These are phyloP conservation scores for Otis tarda DNA, from an alignment of 2,113 vertebrate species.

Conservation along the genomic window DNA sequence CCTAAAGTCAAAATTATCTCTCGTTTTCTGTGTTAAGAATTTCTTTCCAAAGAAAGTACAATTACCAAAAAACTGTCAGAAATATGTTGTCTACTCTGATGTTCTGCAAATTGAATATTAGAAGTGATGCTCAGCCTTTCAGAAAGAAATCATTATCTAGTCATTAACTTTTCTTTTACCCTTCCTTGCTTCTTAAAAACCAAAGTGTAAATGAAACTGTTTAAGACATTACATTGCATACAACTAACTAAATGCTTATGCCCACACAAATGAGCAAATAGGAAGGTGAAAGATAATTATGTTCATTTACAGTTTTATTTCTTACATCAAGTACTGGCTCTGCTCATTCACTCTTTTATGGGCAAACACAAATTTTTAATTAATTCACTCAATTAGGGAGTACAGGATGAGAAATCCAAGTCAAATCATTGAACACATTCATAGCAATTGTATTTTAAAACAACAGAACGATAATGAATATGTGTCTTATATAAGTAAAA, in stretches of 20 bases:
- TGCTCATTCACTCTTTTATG: constrained; percentile 28
- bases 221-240: not conserved
- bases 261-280: constrained; percentile 48
- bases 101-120: constrained; percentile 45
- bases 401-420: constrained; percentile 10
- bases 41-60: not conserved
- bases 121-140: constrained; percentile 35
- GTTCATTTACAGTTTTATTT: constrained; percentile 45
- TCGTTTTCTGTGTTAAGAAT: not conserved
- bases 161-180: constrained; percentile 58
- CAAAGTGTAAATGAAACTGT: constrained; percentile 38
- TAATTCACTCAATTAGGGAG: constrained; percentile 13
- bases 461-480: constrained; percentile 36
- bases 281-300: constrained; percentile 56
- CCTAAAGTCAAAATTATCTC: constrained; percentile 25
- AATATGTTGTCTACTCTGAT: constrained; percentile 8
- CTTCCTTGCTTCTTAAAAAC: constrained; percentile 16
- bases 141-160: constrained; percentile 56
- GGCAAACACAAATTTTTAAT: constrained; percentile 44
- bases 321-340: constrained; percentile 28
- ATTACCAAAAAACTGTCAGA: not conserved
- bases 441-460: constrained; percentile 27
- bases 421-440: constrained; percentile 5
- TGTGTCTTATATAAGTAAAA: constrained; percentile 27
- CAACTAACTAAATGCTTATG: constrained; percentile 14